Base-by-base conservation (phyloP, 2,888 invertebrate genomes). In the Drosophila macrospina region DNA sequence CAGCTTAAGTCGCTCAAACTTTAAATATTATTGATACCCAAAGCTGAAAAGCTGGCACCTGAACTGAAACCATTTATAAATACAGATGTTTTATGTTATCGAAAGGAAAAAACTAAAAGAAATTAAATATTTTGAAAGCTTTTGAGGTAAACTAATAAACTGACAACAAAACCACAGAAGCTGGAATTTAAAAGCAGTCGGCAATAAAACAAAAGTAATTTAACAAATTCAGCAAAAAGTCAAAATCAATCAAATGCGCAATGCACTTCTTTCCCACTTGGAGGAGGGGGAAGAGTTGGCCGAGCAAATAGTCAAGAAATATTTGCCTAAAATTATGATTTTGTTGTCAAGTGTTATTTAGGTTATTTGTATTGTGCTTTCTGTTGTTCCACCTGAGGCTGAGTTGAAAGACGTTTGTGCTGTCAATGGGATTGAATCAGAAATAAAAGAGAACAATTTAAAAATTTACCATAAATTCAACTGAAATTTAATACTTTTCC, bases 191-290 rank as follows among this genome's bases (percentile, higher is more conserved):
- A 6, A 13, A 24, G 50, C 32, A 59, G 32, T 50, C 39, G 30
- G 30, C 13, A 30, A 30, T 52, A 52, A 30, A 41, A 30, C 16
- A 41, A 41, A 41, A 11, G 13, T 13, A 4, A 42, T 32, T 42
- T 13, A 54, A 20, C 15, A 45, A 34, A 41, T 8, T 48, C 41
- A n/a, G 7, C 34, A 26, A 52, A 70, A 65, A 56, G 16, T 48
- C 34, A 4, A 64, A 68, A 78, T 72, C 79, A 81, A 82, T 87
- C 78, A 81, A 75, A 70, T 52, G 39, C 64, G 65, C 62, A 67
- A 64, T 67, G 55, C 36, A 20, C 16, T 52, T n/a, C 39, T n/a
- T n/a, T 51, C 11, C n/a, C n/a, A 20, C n/a, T 39, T 16, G 5
- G 8, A 2, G 32, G 10, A 10, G 30, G 16, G 37, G 11, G 10